A percentile compares a stretch with the other conserved stretches of the same genome.
Conservation (phyloP, 2,888 invertebrate genomes). For the Volucella inanis region DNA sequence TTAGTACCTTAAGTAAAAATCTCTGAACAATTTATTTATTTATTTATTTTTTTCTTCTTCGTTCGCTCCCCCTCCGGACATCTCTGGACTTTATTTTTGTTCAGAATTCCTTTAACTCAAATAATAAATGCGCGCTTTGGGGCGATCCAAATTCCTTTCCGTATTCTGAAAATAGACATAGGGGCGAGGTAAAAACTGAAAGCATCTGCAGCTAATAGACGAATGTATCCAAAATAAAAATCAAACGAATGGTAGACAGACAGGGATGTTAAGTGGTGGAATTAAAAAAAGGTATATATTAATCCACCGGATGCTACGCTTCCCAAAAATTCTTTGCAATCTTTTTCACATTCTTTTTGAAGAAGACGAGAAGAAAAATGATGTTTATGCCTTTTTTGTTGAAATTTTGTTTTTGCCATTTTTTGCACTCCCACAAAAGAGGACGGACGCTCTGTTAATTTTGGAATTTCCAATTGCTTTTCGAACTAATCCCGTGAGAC, state of each 20-base stretch:
- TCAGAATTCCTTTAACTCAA: constrained; percentile 29
- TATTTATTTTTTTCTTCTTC: background rate
- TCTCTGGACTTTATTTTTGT: constrained; percentile 14
- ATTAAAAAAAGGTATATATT: constrained; percentile 27
- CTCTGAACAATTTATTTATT: constrained; percentile 11
- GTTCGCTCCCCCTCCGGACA: background rate
- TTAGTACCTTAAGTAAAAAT: constrained; percentile 13
- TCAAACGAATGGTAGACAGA: constrained; percentile 57
- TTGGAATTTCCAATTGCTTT: constrained; percentile 69
- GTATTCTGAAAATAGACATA: constrained; percentile 54
- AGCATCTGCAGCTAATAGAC: constrained; percentile 30
- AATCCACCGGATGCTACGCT: constrained; percentile 72
- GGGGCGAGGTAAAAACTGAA: constrained; percentile 56
- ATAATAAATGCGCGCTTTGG: constrained; percentile 41
- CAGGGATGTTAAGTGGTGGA: constrained; percentile 29
- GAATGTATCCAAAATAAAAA: constrained; percentile 58
- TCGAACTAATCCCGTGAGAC: constrained; percentile 51
- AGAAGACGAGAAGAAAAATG: background rate
- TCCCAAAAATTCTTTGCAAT: constrained; percentile 68
- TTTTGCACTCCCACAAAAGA: constrained; percentile 66
- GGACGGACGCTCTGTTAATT: constrained; percentile 56
- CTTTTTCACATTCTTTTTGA: constrained; percentile 3
- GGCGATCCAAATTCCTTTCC: constrained; percentile 63
- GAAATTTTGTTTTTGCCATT: constrained; percentile 18
- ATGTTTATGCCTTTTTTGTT: constrained; percentile 7